Percentiles rank a stretch among this genome's conserved stretches.
phyloP scores from a whole-genome alignment of 2,888 invertebrate species.

The Tethea ocularis region DNA sequence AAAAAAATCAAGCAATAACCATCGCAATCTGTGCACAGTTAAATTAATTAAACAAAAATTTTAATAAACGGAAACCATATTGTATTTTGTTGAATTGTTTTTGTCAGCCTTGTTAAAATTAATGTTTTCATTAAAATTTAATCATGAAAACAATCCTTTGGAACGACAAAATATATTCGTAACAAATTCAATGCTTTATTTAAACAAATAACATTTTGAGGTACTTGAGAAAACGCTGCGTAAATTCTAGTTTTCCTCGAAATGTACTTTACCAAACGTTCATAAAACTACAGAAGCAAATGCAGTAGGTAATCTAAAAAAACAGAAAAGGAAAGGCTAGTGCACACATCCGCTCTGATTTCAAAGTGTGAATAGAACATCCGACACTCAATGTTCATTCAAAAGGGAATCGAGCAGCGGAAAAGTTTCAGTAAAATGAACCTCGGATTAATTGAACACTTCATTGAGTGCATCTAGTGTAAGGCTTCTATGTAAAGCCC shows the following conservation, averaged over 20 bases:
- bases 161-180: not conserved
- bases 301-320: not conserved
- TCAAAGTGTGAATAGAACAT: slow-evolving; percentile 4
- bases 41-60: too few species aligned
- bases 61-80: too few species aligned
- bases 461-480: slow-evolving; percentile 3
- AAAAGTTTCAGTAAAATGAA: not conserved
- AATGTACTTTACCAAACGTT: not conserved
- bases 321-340: not conserved
- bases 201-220: not conserved
- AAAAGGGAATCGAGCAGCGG: not conserved
- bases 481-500: not conserved
- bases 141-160: not conserved
- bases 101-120: not conserved
- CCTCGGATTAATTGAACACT: not conserved
- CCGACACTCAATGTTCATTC: not conserved
- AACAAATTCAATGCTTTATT: not conserved
- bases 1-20: too few species aligned
- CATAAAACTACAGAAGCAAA: not conserved
- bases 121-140: too few species aligned
- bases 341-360: not conserved
- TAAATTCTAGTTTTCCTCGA: too few species aligned
- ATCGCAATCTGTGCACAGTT: too few species aligned
- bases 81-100: not conserved
- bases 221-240: too few species aligned